Evolutionary conservation across 2,113 vertebrate genomes (phyloP).

Genomic region (Brachirus orientalis): DNA sequence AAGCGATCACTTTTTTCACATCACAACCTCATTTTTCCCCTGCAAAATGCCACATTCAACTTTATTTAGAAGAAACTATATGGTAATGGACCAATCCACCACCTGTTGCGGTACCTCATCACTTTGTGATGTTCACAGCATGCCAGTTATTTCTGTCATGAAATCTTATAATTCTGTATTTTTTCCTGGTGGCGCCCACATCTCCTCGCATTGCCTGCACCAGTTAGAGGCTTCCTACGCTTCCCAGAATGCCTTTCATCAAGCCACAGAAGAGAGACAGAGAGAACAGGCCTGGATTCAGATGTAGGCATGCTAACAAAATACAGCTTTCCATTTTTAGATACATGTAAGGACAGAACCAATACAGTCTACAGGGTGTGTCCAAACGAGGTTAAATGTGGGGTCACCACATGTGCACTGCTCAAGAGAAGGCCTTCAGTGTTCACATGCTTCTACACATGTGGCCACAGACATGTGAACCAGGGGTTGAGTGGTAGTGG

Average conservation of each 20-base stretch:
- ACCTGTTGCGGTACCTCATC: not conserved
- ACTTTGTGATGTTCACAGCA: no score
- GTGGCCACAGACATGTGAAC: not conserved
- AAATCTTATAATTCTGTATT: slow-evolving; percentile 39
- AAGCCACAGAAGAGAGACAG: slow-evolving; percentile 14
- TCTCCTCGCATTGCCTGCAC: slow-evolving; percentile 18
- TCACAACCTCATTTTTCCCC: no score
- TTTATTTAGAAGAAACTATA: no score
- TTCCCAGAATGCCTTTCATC: slow-evolving; percentile 15
- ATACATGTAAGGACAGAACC: not conserved
- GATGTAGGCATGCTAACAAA: not conserved
- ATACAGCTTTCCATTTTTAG: slow-evolving; percentile 2
- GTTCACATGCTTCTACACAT: not conserved
- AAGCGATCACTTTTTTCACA: no score
- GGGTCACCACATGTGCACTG: not conserved
- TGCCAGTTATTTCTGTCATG: not conserved
- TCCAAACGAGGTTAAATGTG: slow-evolving; percentile 4
- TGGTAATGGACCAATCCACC: not conserved
- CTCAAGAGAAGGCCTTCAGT: not conserved
- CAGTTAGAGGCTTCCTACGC: slow-evolving; percentile 15
- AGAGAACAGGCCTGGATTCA: not conserved
- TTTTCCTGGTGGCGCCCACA: slow-evolving; percentile 7
- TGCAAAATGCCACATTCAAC: no score
- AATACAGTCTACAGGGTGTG: no score
- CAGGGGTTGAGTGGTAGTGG: not conserved